Evolutionary conservation across 2,113 vertebrate species (phyloP), one percentile per base, ranked within the genome.

Genomic region (Dicentrarchus labrax): DNA sequence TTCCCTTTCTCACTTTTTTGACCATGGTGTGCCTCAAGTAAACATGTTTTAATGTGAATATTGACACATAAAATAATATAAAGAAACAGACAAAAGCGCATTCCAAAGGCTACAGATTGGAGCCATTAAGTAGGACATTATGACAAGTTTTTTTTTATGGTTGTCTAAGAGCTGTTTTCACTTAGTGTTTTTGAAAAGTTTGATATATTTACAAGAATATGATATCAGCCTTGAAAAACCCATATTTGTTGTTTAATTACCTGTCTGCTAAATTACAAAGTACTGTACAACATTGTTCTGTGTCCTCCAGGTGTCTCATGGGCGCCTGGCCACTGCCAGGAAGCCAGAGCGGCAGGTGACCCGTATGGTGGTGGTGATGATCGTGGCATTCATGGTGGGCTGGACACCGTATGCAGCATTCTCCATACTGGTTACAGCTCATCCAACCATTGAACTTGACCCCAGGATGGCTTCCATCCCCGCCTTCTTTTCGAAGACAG

Each of bases 311-410:
- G 97, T 97, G 11, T 96, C 97, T 0, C 96, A 96, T 10, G 94
- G 95, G 51, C 94, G 95, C 41, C 82, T 97, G 86, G 95, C 96
- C 78, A 94, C 77, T 6, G 91, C 93, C 78, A 95, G 93, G 82
- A 97, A 96, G 77, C 97, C 97, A 1, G 97, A 97, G 84, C 94
- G 95, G 53, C 96, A 96, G 91, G 97, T 97, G 91, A 96, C 96
- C 6, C 94, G 95, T n/a, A 98, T 97, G 97, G 96, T 97, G 11
- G 88, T 97, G 41, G 95, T 96, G 43, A 98, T 98, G 97, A 97
- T 98, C 19, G 24, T 96, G 68, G 97, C 97, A 0, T 98, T 96
- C 91, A 96, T 98, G 69, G 95, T 97, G 83, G 96, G 96, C 92
- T 98, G 97, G 97, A 95, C 94, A 4, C 97, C 97, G 0, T 98